Conservation (phyloP, 2,888 invertebrate species). For the Desoria tigrina region DNA sequence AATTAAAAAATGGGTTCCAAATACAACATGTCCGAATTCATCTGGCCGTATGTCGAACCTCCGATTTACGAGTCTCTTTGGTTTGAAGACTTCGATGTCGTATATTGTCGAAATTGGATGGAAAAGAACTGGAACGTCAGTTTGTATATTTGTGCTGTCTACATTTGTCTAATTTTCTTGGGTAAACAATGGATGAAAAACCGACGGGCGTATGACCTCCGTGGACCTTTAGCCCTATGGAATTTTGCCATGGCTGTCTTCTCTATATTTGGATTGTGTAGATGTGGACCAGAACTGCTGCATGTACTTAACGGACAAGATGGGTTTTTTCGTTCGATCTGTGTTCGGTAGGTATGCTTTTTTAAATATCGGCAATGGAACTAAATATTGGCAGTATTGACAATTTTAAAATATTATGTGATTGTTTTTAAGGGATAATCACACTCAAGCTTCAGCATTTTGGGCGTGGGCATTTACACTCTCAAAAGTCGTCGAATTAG, state of each 20-base stretch:
- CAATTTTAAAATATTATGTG: background rate
- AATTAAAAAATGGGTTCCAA: too few species aligned
- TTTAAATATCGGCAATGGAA: background rate
- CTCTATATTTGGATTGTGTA: constrained; percentile 23
- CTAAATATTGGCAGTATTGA: background rate
- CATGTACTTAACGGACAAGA: constrained; percentile 29
- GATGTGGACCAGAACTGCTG: constrained; percentile 29
- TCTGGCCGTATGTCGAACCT: constrained; percentile 38
- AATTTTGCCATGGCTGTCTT: constrained; percentile 77
- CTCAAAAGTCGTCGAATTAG: constrained; percentile 93
- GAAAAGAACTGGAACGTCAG: constrained; percentile 32
- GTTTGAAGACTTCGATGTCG: constrained; percentile 37
- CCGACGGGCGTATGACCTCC: constrained; percentile 83
- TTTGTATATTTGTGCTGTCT: constrained; percentile 59
- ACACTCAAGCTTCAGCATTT: constrained; percentile 38
- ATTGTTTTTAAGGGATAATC: constrained; percentile 25
- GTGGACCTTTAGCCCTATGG: constrained; percentile 85
- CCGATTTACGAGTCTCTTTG: constrained; percentile 33
- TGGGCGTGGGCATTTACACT: constrained; percentile 89
- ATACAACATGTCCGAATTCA: background rate
- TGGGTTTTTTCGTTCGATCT: constrained; percentile 37
- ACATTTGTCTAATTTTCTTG: constrained; percentile 89
- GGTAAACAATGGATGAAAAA: constrained; percentile 91
- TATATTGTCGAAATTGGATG: constrained; percentile 32
- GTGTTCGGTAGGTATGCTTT: constrained; percentile 30